Evolutionary conservation across 2,797 vertebrate genomes (phyloP), one percentile per base, ranked within the genome.

Genomic region (Micropoecilia bifurca): DNA sequence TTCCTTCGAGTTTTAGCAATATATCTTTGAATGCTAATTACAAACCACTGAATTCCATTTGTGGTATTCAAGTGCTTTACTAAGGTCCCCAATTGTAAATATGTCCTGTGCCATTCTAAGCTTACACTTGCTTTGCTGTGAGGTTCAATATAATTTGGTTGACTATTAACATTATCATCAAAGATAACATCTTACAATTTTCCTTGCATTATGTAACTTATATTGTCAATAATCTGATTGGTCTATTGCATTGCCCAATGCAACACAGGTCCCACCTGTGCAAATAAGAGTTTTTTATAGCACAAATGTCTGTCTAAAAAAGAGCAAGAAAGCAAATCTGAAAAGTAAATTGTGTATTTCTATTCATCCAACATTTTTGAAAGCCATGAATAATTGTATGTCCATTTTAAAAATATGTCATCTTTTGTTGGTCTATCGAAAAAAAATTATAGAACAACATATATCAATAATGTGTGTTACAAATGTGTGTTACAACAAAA

Each of bases 1-100:
- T 88, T 86, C 82, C 83, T 77, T 73, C 87, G 91, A 95, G 94
- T 94, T 36, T 92, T 90, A 91, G 93, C 92, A 87, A 89, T 77
- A 84, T 81, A 85, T 83, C 83, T 90, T 78, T 39, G 78, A 94
- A 91, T 90, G 86, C 91, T 90, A 91, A 92, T 71, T 85, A 79
- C 53, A 57, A 81, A 76, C 74, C 71, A 78, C 77, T 68, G 46
- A 30, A 80, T 73, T 78, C 81, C 77, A 85, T 87, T 86, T 59
- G 33, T 53, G 69, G 74, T 78, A 74, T 43, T 55, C 63, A 71
- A 71, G 71, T 33, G 14, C 22, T 47, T 45, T 10, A 76, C 71
- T 78, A 79, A 81, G 53, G 39, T 80, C 77, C 76, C 50, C 39
- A 36, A 43, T 77, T 77, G 77, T 74, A 16, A 81, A 71, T 75